Evolutionary conservation across 1,140 invertebrate species (phyloP).

Genomic region (Octopus sinensis): DNA sequence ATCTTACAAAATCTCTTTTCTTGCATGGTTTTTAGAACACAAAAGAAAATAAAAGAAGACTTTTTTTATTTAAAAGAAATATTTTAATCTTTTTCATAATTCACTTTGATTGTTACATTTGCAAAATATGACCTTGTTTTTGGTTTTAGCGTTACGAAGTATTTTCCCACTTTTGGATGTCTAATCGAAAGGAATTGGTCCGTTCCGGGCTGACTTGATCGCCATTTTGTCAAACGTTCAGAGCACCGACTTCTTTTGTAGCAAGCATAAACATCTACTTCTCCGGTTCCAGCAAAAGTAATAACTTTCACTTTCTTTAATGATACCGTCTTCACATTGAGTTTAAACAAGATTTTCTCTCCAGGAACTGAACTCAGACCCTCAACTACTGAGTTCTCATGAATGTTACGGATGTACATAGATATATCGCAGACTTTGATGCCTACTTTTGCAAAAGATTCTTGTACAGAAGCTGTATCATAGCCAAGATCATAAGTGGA

Average conservation of each 20-base stretch:
- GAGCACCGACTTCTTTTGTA: background rate
- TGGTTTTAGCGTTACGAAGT: background rate
- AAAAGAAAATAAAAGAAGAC: too few species aligned
- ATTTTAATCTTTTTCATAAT: too few species aligned
- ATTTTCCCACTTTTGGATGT: background rate
- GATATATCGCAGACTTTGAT: slow-evolving; percentile 27
- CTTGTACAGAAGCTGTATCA: slow-evolving; percentile 9
- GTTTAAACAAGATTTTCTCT: background rate
- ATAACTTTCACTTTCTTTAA: background rate
- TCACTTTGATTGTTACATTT: too few species aligned
- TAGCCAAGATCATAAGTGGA: slow-evolving; percentile 34
- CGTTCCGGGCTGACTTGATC: background rate
- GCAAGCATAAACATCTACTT: background rate
- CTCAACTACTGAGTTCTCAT: background rate
- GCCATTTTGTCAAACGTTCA: background rate
- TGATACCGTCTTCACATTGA: background rate
- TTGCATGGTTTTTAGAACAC: too few species aligned
- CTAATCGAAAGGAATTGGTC: background rate
- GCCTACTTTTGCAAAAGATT: slow-evolving; percentile 27
- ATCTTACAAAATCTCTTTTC: too few species aligned
- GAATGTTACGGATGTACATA: slow-evolving; percentile 15
- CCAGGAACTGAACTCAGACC: background rate
- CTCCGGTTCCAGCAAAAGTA: background rate
- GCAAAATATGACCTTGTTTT: background rate
- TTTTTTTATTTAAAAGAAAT: too few species aligned